Evolutionary conservation across 2,888 invertebrate genomes (phyloP).

Genomic region (Ormyrus nitidulus): DNA sequence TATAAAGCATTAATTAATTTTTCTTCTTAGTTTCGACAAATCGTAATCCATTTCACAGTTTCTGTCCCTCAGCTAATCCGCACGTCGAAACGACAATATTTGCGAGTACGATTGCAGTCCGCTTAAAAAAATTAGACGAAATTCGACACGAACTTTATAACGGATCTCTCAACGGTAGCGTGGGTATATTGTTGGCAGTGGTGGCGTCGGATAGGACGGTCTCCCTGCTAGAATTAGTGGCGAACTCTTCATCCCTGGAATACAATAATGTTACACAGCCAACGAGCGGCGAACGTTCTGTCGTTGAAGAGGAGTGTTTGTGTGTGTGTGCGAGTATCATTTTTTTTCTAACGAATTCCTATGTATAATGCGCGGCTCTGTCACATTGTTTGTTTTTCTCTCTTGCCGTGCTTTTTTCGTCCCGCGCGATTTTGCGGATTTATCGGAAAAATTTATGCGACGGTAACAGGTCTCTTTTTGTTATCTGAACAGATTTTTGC

Average conservation of each 20-base stretch:
- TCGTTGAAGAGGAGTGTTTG: not conserved
- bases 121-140: too few species aligned
- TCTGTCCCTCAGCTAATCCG: constrained; percentile 54
- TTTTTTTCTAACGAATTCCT: not conserved
- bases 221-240: constrained; percentile 74
- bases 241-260: constrained; percentile 74
- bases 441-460: too few species aligned
- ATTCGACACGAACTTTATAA: too few species aligned
- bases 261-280: constrained; percentile 72
- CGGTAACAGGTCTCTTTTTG: too few species aligned
- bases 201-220: constrained; percentile 73
- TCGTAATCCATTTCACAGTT: constrained; percentile 71
- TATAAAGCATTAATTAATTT: constrained; percentile 9
- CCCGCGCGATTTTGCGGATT: too few species aligned
- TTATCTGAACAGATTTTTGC: too few species aligned
- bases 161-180: constrained; percentile 67
- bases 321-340: not conserved
- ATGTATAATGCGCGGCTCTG: too few species aligned
- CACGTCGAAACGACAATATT: not conserved
- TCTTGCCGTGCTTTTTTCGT: too few species aligned
- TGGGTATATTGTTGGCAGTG: constrained; percentile 72
- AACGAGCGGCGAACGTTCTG: constrained; percentile 61
- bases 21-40: constrained; percentile 24
- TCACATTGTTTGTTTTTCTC: too few species aligned
- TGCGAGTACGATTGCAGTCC: too few species aligned